Conservation (phyloP, 2,797 vertebrate species). For the Oceanodroma leucorhoa region DNA sequence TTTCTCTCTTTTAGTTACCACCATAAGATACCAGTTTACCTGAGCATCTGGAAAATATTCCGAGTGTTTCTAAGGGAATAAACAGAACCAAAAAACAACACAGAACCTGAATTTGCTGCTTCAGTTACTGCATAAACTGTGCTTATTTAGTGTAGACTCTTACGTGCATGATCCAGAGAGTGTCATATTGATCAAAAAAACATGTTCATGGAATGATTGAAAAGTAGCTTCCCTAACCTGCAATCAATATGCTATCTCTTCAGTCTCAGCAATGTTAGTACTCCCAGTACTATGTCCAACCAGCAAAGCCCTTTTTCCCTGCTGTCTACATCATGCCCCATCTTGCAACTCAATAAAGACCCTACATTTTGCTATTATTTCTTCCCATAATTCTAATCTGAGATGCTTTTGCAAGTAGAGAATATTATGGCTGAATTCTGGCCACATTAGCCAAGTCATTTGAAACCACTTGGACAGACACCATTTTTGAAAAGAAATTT, state of each 20-base stretch:
- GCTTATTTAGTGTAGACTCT: background rate
- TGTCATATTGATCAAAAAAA: background rate
- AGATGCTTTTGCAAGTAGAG: background rate
- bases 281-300: background rate
- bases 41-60: background rate
- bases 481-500: background rate
- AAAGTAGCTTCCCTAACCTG: background rate
- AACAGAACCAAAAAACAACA: background rate
- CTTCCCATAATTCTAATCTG: background rate
- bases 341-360: background rate
- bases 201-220: background rate
- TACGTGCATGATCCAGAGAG: accelerated
- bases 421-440: background rate
- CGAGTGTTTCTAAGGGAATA: background rate
- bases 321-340: background rate
- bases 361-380: background rate
- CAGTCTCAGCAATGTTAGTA: background rate
- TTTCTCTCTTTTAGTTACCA: background rate
- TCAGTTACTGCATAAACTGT: background rate
- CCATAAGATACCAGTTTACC: accelerated
- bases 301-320: background rate
- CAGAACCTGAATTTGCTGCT: background rate
- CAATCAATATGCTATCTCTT: background rate
- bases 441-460: background rate
- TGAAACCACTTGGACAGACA: background rate